Evolutionary conservation across 2,888 invertebrate species (phyloP).

Genomic region (Oscheius sp.): DNA sequence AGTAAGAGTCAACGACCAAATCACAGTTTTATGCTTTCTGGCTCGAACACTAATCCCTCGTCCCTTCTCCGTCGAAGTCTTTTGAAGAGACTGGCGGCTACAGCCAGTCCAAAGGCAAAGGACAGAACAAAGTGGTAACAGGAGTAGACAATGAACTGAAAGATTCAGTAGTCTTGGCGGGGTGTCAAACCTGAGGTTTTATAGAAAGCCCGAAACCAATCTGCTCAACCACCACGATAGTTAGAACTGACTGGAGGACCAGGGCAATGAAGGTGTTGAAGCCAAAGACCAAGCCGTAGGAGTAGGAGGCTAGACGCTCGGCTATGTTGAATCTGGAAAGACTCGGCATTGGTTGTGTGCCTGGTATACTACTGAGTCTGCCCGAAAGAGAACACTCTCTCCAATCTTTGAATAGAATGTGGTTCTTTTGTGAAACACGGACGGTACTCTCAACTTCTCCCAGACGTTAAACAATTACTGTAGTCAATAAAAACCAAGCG

Average conservation of each 20-base stretch:
- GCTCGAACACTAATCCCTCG: no score
- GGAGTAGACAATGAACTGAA: constrained; percentile 64
- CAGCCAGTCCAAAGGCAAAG: constrained; percentile 34
- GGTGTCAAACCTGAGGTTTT: constrained; percentile 50
- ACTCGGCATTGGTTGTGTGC: no score
- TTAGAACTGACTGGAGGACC: constrained; percentile 84
- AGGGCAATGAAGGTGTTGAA: constrained; percentile 87
- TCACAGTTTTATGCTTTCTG: no score
- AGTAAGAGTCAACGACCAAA: no score
- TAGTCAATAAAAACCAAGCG: no score
- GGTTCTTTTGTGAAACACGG: no score
- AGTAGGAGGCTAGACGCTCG: constrained; percentile 83
- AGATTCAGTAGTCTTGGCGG: background rate
- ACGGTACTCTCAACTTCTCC: no score
- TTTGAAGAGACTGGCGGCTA: background rate
- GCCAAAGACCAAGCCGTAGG: constrained; percentile 90
- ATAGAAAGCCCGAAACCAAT: constrained; percentile 68
- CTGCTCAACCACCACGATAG: constrained; percentile 79
- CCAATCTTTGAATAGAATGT: no score
- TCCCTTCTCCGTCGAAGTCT: background rate
- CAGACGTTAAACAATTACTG: no score
- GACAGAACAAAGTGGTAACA: constrained; percentile 51
- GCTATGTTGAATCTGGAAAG: constrained; percentile 85
- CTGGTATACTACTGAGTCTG: no score
- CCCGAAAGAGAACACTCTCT: no score